Evolutionary conservation across 2,797 vertebrate genomes (phyloP).

Genomic region (Chanos chanos): DNA sequence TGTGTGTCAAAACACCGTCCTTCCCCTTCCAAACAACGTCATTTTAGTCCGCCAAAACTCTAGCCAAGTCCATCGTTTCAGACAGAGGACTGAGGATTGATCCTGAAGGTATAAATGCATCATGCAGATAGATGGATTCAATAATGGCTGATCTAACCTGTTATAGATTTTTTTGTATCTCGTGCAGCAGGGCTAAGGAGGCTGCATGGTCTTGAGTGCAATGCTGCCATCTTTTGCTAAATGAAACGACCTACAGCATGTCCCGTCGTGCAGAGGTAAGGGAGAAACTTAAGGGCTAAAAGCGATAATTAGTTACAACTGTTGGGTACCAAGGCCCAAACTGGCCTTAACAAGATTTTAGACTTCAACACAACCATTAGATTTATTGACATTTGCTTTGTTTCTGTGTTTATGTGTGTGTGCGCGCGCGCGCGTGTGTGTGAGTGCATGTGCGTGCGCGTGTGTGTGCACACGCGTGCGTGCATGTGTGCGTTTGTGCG

Average conservation of each 20-base stretch:
- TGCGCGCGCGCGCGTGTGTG: too few relatives aligned
- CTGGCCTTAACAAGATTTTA: too few relatives aligned
- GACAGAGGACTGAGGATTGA: constrained; percentile 13
- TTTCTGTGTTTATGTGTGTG: too few relatives aligned
- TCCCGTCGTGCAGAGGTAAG: too few relatives aligned
- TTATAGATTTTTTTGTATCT: constrained; percentile 36
- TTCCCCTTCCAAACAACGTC: constrained; percentile 3
- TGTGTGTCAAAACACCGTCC: neutral
- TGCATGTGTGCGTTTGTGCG: neutral
- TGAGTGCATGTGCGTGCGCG: neutral
- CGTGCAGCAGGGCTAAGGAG: neutral
- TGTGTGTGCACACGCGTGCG: neutral
- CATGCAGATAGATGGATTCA: constrained; percentile 53
- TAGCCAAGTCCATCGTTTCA: constrained; percentile 6
- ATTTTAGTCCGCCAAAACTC: neutral
- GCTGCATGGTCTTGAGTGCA: constrained; percentile 49
- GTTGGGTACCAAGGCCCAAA: too few relatives aligned
- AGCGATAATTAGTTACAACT: too few relatives aligned
- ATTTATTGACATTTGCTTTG: too few relatives aligned
- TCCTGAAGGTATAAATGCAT: constrained; percentile 64
- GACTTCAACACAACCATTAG: too few relatives aligned
- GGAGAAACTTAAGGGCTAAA: too few relatives aligned
- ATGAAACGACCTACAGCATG: neutral
- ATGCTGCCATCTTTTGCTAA: constrained; percentile 69
- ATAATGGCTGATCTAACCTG: constrained; percentile 46